phyloP scores from a whole-genome alignment of 2,888 invertebrate species.

The Adelognathus sp. region DNA sequence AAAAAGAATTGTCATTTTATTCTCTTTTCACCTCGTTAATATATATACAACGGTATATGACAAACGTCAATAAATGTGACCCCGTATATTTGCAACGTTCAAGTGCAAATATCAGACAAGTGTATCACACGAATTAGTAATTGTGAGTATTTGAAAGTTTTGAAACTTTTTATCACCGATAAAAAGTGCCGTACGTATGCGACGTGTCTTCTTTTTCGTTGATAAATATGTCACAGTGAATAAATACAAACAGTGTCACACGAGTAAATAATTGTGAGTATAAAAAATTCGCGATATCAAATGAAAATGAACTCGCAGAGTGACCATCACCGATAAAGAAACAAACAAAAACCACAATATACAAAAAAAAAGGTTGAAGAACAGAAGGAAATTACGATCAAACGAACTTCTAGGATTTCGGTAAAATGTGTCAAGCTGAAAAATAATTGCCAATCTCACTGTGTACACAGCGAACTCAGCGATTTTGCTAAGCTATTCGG shows the following conservation, averaged over 20 bases:
- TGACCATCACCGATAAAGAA: constrained; percentile 63
- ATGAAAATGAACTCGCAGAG: constrained; percentile 45
- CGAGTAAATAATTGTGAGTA: constrained; percentile 26
- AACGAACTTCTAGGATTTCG: constrained; percentile 50
- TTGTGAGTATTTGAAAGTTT: no score
- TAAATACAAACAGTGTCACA: background rate
- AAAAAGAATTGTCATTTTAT: constrained; percentile 21
- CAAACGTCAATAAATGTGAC: no score
- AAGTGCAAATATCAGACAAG: no score
- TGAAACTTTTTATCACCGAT: no score
- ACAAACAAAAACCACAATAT: constrained; percentile 23
- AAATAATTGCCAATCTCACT: constrained; percentile 17
- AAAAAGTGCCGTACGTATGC: no score
- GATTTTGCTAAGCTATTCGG: constrained; percentile 43
- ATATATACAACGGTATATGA: no score
- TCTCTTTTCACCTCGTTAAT: no score
- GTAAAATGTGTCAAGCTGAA: constrained; percentile 42
- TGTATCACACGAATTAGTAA: no score
- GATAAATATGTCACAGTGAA: constrained; percentile 2
- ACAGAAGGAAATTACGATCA: constrained; percentile 35
- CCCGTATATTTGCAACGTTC: no score
- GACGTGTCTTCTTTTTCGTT: constrained; percentile 3
- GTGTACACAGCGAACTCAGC: constrained; percentile 28
- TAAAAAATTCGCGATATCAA: constrained; percentile 2
- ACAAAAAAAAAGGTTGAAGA: background rate